These are phyloP conservation scores for Aleiodes sp. DNA, from an alignment of 1,140 invertebrate genomes.

Conservation along the genomic window DNA sequence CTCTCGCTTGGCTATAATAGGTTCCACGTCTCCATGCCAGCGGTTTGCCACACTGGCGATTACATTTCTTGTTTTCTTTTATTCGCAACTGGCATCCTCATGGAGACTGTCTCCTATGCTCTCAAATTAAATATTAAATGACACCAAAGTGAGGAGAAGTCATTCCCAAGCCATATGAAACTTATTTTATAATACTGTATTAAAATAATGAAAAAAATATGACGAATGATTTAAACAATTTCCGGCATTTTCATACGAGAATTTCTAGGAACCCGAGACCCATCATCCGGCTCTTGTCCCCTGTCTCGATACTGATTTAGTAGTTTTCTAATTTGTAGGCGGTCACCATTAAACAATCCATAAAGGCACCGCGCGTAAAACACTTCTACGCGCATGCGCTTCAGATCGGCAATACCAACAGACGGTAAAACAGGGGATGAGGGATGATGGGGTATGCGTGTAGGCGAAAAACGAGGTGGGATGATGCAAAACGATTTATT, in stretches of 20 bases:
- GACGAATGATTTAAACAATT: no score
- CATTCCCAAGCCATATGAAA: not conserved
- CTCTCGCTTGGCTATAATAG: slow-evolving; percentile 60
- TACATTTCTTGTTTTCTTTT: slow-evolving; percentile 54
- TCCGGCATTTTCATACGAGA: no score
- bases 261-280: no score
- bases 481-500: slow-evolving; percentile 47
- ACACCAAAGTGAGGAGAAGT: not conserved
- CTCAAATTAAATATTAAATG: slow-evolving; percentile 2
- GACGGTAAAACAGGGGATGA: not conserved
- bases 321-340: slow-evolving; percentile 66
- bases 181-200: no score
- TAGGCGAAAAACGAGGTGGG: not conserved
- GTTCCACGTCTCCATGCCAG: slow-evolving; percentile 51
- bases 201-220: no score
- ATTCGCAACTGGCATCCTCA: not conserved
- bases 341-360: slow-evolving; percentile 66
- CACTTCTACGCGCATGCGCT: slow-evolving; percentile 42
- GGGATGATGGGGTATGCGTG: not conserved
- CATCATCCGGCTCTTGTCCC: slow-evolving; percentile 55
- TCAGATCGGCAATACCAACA: not conserved
- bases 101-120: slow-evolving; percentile 5
- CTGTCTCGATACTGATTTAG: slow-evolving; percentile 66
- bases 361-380: slow-evolving; percentile 63
- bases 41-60: slow-evolving; percentile 53